Percentiles rank a stretch among this genome's conserved stretches.
These are phyloP conservation scores for Papilio elwesi DNA, from an alignment of 2,888 invertebrate genomes.

Conservation along the genomic window DNA sequence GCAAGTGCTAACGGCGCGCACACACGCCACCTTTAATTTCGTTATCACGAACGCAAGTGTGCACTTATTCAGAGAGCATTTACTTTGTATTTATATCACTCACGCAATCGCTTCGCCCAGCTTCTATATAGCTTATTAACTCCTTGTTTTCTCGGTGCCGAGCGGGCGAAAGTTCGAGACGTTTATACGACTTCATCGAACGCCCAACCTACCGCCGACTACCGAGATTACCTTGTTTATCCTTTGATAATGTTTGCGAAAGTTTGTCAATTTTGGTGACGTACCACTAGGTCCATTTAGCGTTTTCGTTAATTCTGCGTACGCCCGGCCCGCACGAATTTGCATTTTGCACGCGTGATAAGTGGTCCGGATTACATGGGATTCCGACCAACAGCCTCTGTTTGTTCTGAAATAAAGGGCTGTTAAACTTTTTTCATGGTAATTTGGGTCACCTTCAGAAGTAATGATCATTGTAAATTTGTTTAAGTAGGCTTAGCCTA, in stretches of 20 bases:
- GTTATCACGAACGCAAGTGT: conserved; percentile 45
- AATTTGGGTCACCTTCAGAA: conserved; percentile 83
- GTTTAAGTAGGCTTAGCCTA: conserved; percentile 78
- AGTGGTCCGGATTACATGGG: conserved; percentile 82
- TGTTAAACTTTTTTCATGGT: conserved; percentile 82
- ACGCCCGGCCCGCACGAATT: conserved; percentile 72
- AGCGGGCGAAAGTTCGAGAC: conserved; percentile 24
- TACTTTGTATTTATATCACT: conserved; percentile 41
- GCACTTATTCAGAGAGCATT: conserved; percentile 41
- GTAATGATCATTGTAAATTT: conserved; percentile 79
- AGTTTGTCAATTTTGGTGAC: conserved; percentile 80
- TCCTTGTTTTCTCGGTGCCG: conserved; percentile 30
- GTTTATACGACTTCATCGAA: conserved; percentile 34
- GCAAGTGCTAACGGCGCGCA: conserved; percentile 59
- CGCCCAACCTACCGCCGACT: conserved; percentile 19
- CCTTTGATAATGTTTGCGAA: conserved; percentile 69
- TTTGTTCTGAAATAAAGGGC: conserved; percentile 83
- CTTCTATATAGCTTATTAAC: conserved; percentile 29
- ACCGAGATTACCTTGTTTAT: conserved; percentile 67
- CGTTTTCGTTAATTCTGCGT: conserved; percentile 79
- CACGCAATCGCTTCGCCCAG: conserved; percentile 37
- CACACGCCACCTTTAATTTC: conserved; percentile 59
- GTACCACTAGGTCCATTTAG: conserved; percentile 50
- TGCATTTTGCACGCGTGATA: conserved; percentile 85
- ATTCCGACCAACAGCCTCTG: conserved; percentile 80